phyloP scores from a whole-genome alignment of 2,888 invertebrate species.

The Andrena camellia region DNA sequence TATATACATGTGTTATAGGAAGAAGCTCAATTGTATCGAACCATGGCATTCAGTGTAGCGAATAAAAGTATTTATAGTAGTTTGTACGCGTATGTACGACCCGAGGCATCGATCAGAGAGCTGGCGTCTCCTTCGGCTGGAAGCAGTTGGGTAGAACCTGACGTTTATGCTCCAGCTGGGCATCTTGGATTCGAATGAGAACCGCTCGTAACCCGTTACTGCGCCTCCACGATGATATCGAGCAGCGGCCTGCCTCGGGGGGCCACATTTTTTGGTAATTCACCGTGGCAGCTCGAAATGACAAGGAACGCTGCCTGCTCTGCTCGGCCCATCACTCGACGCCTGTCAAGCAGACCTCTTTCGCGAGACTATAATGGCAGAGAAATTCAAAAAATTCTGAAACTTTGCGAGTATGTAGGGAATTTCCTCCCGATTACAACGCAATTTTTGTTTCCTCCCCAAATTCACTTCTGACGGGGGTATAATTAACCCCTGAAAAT shows the following conservation, averaged over 20 bases:
- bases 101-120: too few relatives aligned
- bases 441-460: too few relatives aligned
- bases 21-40: constrained; percentile 68
- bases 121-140: too few relatives aligned
- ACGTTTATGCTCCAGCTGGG: too few relatives aligned
- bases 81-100: constrained; percentile 43
- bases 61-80: constrained; percentile 74
- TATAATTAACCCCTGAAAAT: too few relatives aligned
- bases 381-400: too few relatives aligned
- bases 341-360: too few relatives aligned
- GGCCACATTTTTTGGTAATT: constrained; percentile 70
- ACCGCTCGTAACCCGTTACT: constrained; percentile 70
- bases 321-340: not conserved
- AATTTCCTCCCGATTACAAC: too few relatives aligned
- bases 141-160: too few relatives aligned
- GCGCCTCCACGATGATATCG: constrained; percentile 65
- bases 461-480: too few relatives aligned
- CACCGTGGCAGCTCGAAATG: constrained; percentile 53
- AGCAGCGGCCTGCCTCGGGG: constrained; percentile 37
- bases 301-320: constrained; percentile 24
- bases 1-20: constrained; percentile 52
- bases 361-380: too few relatives aligned
- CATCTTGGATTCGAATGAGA: constrained; percentile 53
- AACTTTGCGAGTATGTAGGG: too few relatives aligned
- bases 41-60: constrained; percentile 67